phyloP scores from a whole-genome alignment of 2,888 invertebrate genomes.

The Pollenia amentaria region DNA sequence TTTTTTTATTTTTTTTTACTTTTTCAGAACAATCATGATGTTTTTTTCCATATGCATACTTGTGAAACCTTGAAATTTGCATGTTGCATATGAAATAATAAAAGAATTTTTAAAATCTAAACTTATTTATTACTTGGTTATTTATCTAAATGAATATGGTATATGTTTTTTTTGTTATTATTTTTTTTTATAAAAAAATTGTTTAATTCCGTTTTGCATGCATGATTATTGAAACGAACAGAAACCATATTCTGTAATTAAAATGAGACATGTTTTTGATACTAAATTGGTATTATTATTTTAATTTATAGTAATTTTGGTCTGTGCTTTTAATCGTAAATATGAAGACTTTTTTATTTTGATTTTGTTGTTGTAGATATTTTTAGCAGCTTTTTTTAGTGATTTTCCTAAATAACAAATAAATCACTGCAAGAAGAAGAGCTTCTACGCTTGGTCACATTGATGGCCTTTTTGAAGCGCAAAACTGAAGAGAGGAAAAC shows the following conservation, averaged over 20 bases:
- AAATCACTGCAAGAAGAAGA: slow-evolving; percentile 84
- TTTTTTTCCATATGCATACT: too few relatives aligned
- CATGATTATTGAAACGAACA: slow-evolving; percentile 34
- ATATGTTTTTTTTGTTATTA: neutral
- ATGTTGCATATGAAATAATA: neutral
- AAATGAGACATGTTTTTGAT: slow-evolving; percentile 2
- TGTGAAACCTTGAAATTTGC: slow-evolving; percentile 31
- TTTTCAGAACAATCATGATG: neutral
- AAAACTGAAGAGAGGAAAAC: slow-evolving; percentile 83
- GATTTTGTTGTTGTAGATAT: slow-evolving; percentile 37
- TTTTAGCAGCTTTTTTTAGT: neutral
- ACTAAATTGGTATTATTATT: slow-evolving; percentile 17
- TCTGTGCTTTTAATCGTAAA: slow-evolving; percentile 30
- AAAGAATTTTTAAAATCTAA: neutral
- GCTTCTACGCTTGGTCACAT: slow-evolving; percentile 82
- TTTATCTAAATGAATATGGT: slow-evolving; percentile 27
- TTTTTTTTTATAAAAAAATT: slow-evolving; percentile 33
- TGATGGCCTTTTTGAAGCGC: slow-evolving; percentile 82
- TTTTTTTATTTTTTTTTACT: neutral
- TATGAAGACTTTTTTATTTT: slow-evolving; percentile 58
- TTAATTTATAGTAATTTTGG: slow-evolving; percentile 35
- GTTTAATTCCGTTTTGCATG: slow-evolving; percentile 60
- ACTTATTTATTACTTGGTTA: neutral
- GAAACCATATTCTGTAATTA: neutral
- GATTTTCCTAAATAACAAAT: slow-evolving; percentile 82